A percentile compares a stretch with the other conserved stretches of the same genome.
Conservation (phyloP, 2,113 vertebrate species). For the Rhinoptilus africanus region DNA sequence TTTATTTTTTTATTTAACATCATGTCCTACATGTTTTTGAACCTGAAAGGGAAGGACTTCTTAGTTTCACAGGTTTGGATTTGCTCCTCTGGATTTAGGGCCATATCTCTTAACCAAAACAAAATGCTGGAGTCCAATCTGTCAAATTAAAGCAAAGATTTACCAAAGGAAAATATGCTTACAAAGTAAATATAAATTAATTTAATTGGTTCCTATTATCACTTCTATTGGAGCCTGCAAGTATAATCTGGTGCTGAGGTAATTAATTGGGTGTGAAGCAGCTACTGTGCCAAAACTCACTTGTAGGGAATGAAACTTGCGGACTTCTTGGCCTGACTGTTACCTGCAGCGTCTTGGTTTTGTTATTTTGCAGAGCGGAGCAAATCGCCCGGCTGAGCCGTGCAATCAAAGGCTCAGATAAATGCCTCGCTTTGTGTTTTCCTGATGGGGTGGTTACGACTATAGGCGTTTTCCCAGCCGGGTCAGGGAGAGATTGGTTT, state of each 20-base stretch:
- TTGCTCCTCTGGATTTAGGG: background rate
- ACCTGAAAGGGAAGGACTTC: background rate
- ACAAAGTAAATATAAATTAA: slow-evolving; percentile 68
- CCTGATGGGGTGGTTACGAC: background rate
- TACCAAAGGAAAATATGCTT: slow-evolving; percentile 50
- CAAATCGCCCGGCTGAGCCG: background rate
- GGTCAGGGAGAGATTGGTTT: background rate
- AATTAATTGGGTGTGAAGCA: slow-evolving; percentile 79
- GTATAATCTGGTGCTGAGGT: slow-evolving; percentile 76
- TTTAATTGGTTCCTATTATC: slow-evolving; percentile 79
- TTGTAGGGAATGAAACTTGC: slow-evolving; percentile 44
- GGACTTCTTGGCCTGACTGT: slow-evolving; percentile 54
- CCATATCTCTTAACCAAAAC: background rate
- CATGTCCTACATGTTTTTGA: background rate
- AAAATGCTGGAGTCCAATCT: background rate
- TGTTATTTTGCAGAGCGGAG: background rate
- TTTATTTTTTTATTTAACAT: background rate
- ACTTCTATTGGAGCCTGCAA: slow-evolving; percentile 67
- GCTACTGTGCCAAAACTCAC: slow-evolving; percentile 73
- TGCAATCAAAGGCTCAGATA: background rate
- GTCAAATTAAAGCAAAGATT: slow-evolving; percentile 42
- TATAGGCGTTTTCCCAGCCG: background rate
- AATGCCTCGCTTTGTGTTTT: background rate
- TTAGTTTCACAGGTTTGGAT: slow-evolving; percentile 10
- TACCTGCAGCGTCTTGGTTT: slow-evolving; percentile 61